Evolutionary conservation across 2,888 invertebrate genomes (phyloP), one percentile per base, ranked within the genome.

Genomic region (Auanema freiburgensis): DNA sequence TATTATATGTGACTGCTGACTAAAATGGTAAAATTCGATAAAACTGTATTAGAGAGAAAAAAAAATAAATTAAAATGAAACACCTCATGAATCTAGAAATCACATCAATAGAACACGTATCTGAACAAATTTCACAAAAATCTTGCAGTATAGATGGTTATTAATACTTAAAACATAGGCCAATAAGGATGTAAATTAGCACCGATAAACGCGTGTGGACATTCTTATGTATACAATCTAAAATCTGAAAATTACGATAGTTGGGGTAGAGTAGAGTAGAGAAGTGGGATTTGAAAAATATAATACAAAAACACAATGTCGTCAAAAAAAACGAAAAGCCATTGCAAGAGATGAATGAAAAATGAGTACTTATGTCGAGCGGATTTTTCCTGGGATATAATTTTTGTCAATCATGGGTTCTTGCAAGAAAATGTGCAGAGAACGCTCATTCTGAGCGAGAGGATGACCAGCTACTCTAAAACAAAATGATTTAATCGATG

Each of bases 381-480:
- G 71, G 40, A 74, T 72, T 56, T 79, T 77, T 62, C 72, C 98
- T 79, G 98, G 98, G 77, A 97, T 93, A 87, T 99, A 99, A 88
- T 94, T 97, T 88, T 93, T 95, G 87, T 98, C 97, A 86, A 99
- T 97, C 83, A 90, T 90, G 56, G 91, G 91, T 83, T 97, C 97
- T 86, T 97, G 96, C 72, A 98, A 89, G 88, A 98, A 98, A 92
- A 98, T 97, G 86, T 98, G 98, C 83, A 98, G 89, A 87, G 97
- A 98, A 84, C 93, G 89, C 87, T 98, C 97, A 86, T 97, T 97
- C 87, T 98, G 97, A 65, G 97, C 97, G 84, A 97, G 87, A 2
- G 97, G 97, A 87, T 98, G 97, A 63, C 97, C 97, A 57, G 96
- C 96, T 84, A 98, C 94, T 88, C 91, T 91, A 86, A 64, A 87